A percentile compares a stretch with the other conserved stretches of the same genome.
Evolutionary conservation across 2,113 vertebrate species (phyloP).

Genomic region (Phoenicopterus ruber): DNA sequence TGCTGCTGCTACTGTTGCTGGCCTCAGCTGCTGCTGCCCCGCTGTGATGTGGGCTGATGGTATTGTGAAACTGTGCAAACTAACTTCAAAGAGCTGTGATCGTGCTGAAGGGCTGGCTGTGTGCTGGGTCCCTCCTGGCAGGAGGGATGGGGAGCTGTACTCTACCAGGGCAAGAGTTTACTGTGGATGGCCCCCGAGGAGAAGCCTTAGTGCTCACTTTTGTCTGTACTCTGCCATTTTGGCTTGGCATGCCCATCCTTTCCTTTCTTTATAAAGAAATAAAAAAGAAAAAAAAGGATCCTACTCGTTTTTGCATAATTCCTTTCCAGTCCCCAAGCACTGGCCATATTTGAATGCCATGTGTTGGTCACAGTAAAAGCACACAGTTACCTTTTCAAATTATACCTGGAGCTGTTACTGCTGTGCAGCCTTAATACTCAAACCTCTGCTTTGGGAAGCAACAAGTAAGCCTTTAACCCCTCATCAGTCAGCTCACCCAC

Average conservation of each 20-base stretch:
- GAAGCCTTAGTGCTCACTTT: neutral
- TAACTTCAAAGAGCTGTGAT: constrained; percentile 17
- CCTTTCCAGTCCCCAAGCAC: neutral
- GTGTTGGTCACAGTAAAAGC: neutral
- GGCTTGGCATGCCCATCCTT: neutral
- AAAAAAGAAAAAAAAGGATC: neutral
- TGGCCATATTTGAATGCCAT: neutral
- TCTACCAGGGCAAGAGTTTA: neutral
- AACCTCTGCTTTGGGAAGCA: neutral
- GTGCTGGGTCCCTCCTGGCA: neutral
- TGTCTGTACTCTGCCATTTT: neutral
- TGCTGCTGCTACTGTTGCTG: constrained; percentile 31
- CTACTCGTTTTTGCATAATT: neutral
- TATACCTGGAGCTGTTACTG: neutral
- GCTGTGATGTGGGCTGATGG: rapidly evolving
- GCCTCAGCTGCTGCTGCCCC: neutral
- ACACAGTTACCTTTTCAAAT: neutral
- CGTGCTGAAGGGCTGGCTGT: neutral
- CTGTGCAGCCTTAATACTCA: neutral
- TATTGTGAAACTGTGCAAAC: neutral
- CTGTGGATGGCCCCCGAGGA: neutral
- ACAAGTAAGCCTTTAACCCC: neutral
- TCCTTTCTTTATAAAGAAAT: constrained; percentile 41
- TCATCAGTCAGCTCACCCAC: neutral
- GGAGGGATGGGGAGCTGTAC: neutral